Base-by-base conservation (phyloP, 92 coral and sea anemone species). In the Muricea muricata region DNA sequence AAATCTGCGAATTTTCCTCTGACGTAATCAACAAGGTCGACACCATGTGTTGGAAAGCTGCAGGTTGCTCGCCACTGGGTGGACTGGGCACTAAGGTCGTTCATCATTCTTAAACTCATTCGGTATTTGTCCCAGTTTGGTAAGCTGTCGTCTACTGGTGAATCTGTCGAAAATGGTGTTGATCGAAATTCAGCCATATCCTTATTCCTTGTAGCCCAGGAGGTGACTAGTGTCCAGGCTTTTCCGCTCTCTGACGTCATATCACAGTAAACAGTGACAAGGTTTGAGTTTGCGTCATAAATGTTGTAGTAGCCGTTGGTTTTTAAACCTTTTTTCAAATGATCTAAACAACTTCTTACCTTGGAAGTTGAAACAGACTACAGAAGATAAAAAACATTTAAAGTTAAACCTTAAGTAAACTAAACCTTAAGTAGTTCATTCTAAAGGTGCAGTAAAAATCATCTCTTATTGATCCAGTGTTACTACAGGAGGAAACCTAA, bases 51-150 rank as follows among this genome's bases (percentile, higher is more conserved):
- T 28, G 70, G n/a, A n/a, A n/a, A 63, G 37, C 37, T 63, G 37
- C 70, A 63, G 20, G 70, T 63, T 63, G 37, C 6, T 63, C 70
- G 28, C 70, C 70, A 63, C 20, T 63, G 70, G 18, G 70, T 63
- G 12, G 70, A 92, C 78, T 89, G 87, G 55, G 80, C 40, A 85
- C 84, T 81, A 52, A 92, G 71, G 28, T 84, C 72, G 28, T n/a
- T 29, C 93, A 92, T 92, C 46, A 81, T 87, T 30, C 68, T 41
- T 18, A 77, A 58, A 20, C 86, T 70, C 86, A 78, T 84, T 6
- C 93, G 91, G 81, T 92, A 92, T 48, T 75, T 35, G 21, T 86
- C 73, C 91, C 93, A 89, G 87, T 89, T 89, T 24, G 92, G 95
- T 56, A 81, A 47, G 65, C 83, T 83, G 72, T 72, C 85, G 82